Evolutionary conservation across 2,797 vertebrate species (phyloP), one percentile per base, ranked within the genome.

Genomic region (Helicolenus hilgendorfi): DNA sequence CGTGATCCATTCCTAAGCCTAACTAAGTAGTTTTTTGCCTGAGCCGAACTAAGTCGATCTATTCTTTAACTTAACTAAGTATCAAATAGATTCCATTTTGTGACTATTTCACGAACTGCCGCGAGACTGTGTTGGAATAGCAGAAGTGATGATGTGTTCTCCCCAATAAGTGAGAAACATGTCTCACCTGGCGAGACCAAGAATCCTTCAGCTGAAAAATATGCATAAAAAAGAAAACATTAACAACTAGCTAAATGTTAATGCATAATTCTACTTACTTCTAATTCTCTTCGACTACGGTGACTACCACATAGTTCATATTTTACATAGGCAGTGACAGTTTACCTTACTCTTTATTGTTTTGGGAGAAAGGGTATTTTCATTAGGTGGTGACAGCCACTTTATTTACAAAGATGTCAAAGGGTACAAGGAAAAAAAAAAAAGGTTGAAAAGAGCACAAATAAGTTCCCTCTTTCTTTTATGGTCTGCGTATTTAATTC

Each of bases 401-500:
- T 83, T 83, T 72, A 59, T 26, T 68, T 7, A 29, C 49, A 41
- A 59, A 49, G 49, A 72, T 29, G 14, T 64, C 31, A 62, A 87
- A 60, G 18, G 41, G 26, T 56, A 26, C 20, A 33, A 72, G 2
- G 29, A 26, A 58, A 63, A 33, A 22, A 29, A 36, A 41, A 41
- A 53, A 31, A 69, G 4, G 22, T 45, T 35, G 5, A 15, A 35
- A 71, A 67, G n/a, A 62, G 18, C 2, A 18, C 11, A 35, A 71
- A 33, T 11, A 87, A 53, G 35, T 60, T 67, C 31, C 14, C 56
- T 56, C 18, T 63, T 60, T 60, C 68, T 81, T 85, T 83, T 38
- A 62, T 72, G 18, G 27, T 64, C 15, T 36, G 36, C 14, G 68
- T 76, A 59, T 85, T 89, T 74, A 70, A 89, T 91, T 86, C 53